A percentile compares a stretch with the other conserved stretches of the same genome.
Evolutionary conservation across 2,888 invertebrate species (phyloP).

Genomic region (Euplexia lucipara): DNA sequence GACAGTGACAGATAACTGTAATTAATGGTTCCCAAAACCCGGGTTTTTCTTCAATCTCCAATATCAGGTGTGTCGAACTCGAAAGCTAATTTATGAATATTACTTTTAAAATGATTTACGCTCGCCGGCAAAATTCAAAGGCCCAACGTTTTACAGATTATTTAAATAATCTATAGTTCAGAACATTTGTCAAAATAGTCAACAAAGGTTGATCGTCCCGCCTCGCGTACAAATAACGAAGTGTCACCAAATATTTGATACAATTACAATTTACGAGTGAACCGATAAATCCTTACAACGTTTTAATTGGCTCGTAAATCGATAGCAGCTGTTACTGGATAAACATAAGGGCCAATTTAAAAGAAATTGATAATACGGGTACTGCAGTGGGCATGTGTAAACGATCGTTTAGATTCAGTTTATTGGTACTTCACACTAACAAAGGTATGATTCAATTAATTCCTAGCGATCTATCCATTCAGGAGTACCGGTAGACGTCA

Average conservation of each 20-base stretch:
- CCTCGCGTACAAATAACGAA: slow-evolving; percentile 35
- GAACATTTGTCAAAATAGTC: slow-evolving; percentile 33
- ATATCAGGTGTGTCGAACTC: slow-evolving; percentile 24
- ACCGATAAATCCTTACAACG: slow-evolving; percentile 67
- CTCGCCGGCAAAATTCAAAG: slow-evolving; percentile 30
- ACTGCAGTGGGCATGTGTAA: slow-evolving; percentile 68
- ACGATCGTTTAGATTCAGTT: slow-evolving; percentile 66
- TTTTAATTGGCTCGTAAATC: slow-evolving; percentile 87
- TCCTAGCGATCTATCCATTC: slow-evolving; percentile 12
- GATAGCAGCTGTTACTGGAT: slow-evolving; percentile 82
- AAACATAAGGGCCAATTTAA: slow-evolving; percentile 85
- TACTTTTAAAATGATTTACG: slow-evolving; percentile 39
- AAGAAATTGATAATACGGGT: slow-evolving; percentile 83
- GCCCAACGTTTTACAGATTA: slow-evolving; percentile 18
- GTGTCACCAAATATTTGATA: slow-evolving; percentile 59
- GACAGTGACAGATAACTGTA: slow-evolving; percentile 25
- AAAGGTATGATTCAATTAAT: slow-evolving; percentile 56
- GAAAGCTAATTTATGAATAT: slow-evolving; percentile 35
- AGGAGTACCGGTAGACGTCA: neutral
- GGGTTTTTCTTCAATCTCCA: slow-evolving; percentile 27
- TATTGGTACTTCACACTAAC: slow-evolving; percentile 65
- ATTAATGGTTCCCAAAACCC: slow-evolving; percentile 20
- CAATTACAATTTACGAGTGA: slow-evolving; percentile 65
- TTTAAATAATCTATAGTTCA: slow-evolving; percentile 1
- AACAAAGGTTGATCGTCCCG: slow-evolving; percentile 26